Conservation (phyloP, 2,113 vertebrate genomes). For the Antechinus flavipes region DNA sequence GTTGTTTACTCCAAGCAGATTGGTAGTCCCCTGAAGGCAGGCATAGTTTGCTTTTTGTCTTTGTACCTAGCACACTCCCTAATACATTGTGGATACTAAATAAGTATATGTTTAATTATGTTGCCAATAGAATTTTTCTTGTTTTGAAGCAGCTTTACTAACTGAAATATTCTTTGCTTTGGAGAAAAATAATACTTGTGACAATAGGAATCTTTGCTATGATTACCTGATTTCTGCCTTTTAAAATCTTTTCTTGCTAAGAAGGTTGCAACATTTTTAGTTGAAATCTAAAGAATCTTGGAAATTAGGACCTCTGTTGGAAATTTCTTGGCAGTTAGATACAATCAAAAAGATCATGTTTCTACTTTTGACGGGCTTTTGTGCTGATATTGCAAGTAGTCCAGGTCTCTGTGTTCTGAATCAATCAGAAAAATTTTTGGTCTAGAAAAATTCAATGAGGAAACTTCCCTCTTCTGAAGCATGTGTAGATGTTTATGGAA, state of each 20-base stretch:
- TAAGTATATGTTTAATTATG: background rate
- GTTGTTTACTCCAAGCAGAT: background rate
- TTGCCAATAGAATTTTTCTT: background rate
- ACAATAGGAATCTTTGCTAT: background rate
- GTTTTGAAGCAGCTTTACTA: background rate
- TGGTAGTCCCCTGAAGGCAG: background rate
- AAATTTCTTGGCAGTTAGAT: slow-evolving; percentile 77
- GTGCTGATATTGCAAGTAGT: slow-evolving; percentile 74
- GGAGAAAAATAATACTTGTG: background rate
- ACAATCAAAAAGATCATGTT: slow-evolving; percentile 56
- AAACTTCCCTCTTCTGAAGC: background rate
- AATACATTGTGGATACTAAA: background rate
- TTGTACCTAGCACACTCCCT: background rate
- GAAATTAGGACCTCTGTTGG: slow-evolving; percentile 56
- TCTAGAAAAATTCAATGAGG: background rate
- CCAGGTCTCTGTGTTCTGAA: slow-evolving; percentile 47
- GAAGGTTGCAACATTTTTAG: background rate
- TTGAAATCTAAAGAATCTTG: slow-evolving; percentile 39
- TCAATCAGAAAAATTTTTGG: too few relatives aligned
- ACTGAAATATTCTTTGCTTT: background rate
- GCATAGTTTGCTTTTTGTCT: background rate
- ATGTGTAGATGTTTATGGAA: background rate
- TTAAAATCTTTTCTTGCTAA: background rate
- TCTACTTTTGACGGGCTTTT: slow-evolving; percentile 69
- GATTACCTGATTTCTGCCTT: background rate